Base-by-base conservation (phyloP, 2,888 invertebrate species). In the Stramonita haemastoma region DNA sequence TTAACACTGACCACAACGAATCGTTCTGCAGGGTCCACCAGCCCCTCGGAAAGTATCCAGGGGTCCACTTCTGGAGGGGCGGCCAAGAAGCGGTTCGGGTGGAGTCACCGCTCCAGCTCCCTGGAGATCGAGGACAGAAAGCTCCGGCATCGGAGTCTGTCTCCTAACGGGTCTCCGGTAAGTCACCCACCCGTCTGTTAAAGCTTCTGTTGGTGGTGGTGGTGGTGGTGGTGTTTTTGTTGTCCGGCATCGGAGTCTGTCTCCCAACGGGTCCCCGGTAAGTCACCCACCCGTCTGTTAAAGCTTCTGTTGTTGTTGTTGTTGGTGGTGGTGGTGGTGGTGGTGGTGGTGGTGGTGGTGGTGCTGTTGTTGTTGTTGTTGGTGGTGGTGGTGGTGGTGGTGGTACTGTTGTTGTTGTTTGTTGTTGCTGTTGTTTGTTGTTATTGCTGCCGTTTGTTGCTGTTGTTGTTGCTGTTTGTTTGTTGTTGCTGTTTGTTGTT, bases 101-200 rank as follows among this genome's bases (percentile, higher is more conserved):
- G 91, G 87, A 87, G 91, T 86, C 98, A 98, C 94, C 97, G 98
- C 91, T 98, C 98, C 97, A 98, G 98, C 95, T 99, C 98, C 92
- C 98, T 99, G 92, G 99, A 99, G 94, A 97, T 99, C 85, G 98
- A 98, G 0, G 98, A 98, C 87, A 92, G 92, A 77, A 93, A 93
- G 87, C 87, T 90, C 94, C 98, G 98, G 90, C 98, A 98, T 96
- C 93, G 92, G 91, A 98, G 98, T 95, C 98, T 98, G 29, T 99
- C 98, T 81, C 99, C 99, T 2, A 92, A 93, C 86, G 91, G 92
- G 60, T 95, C 95, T 84, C 95, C 95, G n/a, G 94, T 95, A 91
- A 92, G 93, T 46, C 34, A 5, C 15, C 46, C 26, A 6, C 32
- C 5, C 22, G 36, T 15, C 5, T 34, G 32, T n/a, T n/a, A n/a